A percentile compares a stretch with the other conserved stretches of the same genome.
Evolutionary conservation across 2,113 vertebrate genomes (phyloP).

Genomic region (Amblyornis subalaris): DNA sequence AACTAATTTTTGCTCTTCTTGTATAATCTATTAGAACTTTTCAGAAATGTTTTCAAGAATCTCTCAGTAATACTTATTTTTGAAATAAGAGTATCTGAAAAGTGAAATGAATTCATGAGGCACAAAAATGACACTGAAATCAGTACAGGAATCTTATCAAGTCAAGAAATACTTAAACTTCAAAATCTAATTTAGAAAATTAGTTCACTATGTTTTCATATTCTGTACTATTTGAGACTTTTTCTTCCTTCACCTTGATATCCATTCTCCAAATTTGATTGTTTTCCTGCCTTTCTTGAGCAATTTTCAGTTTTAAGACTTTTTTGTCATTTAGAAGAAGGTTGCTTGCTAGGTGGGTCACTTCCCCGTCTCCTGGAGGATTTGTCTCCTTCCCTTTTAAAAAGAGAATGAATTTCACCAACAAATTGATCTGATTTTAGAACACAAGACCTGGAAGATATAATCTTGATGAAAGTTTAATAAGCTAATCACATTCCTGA

Average conservation of each 20-base stretch:
- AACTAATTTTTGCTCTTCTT: not conserved
- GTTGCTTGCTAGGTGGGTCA: constrained; percentile 13
- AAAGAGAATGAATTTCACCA: constrained; percentile 59
- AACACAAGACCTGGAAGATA: constrained; percentile 33
- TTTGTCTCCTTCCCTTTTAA: constrained; percentile 46
- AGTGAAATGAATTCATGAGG: not conserved
- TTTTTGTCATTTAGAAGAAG: constrained; percentile 35
- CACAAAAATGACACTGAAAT: not conserved
- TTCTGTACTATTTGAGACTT: not conserved
- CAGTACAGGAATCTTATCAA: not conserved
- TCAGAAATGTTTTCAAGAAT: not conserved
- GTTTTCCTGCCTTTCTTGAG: not conserved
- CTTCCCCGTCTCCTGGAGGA: constrained; percentile 17
- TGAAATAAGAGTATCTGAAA: not conserved
- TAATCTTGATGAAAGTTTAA: constrained; percentile 51
- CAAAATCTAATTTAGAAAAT: not conserved
- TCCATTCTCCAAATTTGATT: not conserved
- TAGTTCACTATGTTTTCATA: not conserved
- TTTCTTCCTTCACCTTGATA: not conserved
- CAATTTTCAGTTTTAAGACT: constrained; percentile 27
- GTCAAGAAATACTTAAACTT: not conserved
- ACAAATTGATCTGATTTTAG: constrained; percentile 47
- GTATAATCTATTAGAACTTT: not conserved
- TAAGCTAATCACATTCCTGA: constrained; percentile 20
- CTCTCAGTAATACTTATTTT: not conserved